Percentiles rank a stretch among this genome's conserved stretches.
phyloP scores from a whole-genome alignment of 2,113 vertebrate genomes.

The Helogale parvula region DNA sequence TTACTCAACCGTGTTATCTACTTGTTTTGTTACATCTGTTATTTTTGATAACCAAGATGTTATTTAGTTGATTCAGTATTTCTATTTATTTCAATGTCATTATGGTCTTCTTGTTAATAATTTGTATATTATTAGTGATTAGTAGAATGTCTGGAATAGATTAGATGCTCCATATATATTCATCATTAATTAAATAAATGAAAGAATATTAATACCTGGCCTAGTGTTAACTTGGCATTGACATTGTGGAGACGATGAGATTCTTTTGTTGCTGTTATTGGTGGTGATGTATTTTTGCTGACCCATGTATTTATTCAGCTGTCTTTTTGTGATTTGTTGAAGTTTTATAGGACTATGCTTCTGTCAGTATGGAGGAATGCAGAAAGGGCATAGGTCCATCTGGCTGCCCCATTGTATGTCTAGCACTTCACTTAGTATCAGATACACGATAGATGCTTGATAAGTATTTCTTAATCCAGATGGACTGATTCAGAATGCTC shows the following conservation, averaged over 20 bases:
- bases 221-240: not conserved
- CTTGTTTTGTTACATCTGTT: not conserved
- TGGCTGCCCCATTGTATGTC: not conserved
- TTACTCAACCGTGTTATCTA: not conserved
- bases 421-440: not conserved
- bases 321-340: not conserved
- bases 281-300: not conserved
- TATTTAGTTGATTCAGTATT: not conserved
- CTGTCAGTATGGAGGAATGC: not conserved
- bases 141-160: not conserved
- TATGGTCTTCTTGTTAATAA: not conserved
- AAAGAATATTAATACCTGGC: not conserved
- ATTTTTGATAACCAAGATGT: not conserved
- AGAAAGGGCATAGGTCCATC: not conserved
- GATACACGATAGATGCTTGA: not conserved
- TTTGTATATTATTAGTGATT: not conserved
- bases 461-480: not conserved
- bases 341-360: not conserved
- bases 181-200: not conserved
- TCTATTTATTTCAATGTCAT: not conserved
- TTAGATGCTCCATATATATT: not conserved
- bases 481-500: not conserved
- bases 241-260: not conserved
- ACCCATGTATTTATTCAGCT: not conserved
- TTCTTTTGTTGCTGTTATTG: not conserved